These are phyloP conservation scores for Macroglossus sobrinus DNA, from an alignment of 2,113 vertebrate species.

Conservation along the genomic window DNA sequence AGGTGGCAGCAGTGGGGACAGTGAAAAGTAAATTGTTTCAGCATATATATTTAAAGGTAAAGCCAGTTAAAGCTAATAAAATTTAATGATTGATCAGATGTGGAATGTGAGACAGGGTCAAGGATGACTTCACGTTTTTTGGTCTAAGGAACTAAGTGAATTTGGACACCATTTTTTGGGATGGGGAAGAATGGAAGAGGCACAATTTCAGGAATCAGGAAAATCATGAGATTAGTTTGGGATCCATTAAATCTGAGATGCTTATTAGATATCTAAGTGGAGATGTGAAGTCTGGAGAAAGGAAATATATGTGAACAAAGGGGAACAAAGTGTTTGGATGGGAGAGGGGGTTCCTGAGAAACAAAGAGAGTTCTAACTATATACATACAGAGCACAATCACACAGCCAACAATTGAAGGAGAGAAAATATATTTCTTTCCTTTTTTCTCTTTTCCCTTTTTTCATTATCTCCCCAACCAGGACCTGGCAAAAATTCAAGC, in stretches of 20 bases:
- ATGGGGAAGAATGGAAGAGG: not conserved
- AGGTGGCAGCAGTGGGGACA: not conserved
- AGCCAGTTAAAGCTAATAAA: not conserved
- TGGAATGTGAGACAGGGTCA: not conserved
- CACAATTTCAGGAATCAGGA: not conserved
- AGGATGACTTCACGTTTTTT: not conserved
- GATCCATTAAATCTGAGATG: not conserved
- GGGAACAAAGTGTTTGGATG: not conserved
- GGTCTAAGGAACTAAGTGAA: not conserved
- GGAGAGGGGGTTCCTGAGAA: not conserved
- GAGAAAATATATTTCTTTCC: not conserved
- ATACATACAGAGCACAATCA: not conserved
- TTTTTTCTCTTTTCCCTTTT: not conserved
- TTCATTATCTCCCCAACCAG: not conserved
- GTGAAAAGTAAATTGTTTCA: not conserved
- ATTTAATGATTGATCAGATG: not conserved
- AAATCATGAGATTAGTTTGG: not conserved
- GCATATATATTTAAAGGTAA: conserved; percentile 8
- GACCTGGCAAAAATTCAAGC: conserved; percentile 12
- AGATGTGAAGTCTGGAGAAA: not conserved
- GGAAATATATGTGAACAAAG: conserved; percentile 11
- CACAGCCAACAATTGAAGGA: not conserved
- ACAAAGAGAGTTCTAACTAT: not conserved
- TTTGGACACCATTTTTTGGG: not conserved
- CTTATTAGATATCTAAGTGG: not conserved